phyloP scores from a whole-genome alignment of 2,113 vertebrate genomes.

The Neolamprologus fasciatus region DNA sequence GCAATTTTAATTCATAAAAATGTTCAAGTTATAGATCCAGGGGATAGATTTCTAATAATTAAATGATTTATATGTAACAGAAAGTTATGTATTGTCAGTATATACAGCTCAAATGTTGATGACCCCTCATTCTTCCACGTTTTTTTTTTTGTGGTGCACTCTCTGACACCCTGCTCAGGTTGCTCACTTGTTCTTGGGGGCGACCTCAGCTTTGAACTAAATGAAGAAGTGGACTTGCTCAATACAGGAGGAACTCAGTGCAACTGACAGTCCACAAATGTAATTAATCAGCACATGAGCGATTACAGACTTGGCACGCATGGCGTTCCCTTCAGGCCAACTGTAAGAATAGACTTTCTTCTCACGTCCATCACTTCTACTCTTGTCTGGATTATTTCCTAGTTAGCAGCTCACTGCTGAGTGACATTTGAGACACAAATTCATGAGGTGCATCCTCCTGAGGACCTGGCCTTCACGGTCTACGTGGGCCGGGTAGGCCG shows the following conservation, averaged over 20 bases:
- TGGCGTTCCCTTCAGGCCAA: not conserved
- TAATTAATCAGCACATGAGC: not conserved
- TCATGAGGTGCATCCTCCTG: not conserved
- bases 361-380: not conserved
- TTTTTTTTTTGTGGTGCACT: not conserved
- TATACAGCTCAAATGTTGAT: not conserved
- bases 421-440: not conserved
- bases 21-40: not conserved
- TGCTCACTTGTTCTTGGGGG: not conserved
- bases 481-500: accelerated
- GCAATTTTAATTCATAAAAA: not conserved
- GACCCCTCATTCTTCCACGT: not conserved
- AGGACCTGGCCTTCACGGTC: accelerated
- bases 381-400: not conserved
- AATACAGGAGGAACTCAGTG: not conserved
- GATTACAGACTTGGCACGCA: accelerated
- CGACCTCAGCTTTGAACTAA: not conserved
- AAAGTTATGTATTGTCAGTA: not conserved
- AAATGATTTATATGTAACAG: not conserved
- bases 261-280: not conserved
- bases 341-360: accelerated
- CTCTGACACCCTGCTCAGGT: not conserved
- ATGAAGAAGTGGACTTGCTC: not conserved
- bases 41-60: not conserved
- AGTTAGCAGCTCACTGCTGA: not conserved